Evolutionary conservation across 2,113 vertebrate species (phyloP).

Genomic region (Morphnarchus princeps): DNA sequence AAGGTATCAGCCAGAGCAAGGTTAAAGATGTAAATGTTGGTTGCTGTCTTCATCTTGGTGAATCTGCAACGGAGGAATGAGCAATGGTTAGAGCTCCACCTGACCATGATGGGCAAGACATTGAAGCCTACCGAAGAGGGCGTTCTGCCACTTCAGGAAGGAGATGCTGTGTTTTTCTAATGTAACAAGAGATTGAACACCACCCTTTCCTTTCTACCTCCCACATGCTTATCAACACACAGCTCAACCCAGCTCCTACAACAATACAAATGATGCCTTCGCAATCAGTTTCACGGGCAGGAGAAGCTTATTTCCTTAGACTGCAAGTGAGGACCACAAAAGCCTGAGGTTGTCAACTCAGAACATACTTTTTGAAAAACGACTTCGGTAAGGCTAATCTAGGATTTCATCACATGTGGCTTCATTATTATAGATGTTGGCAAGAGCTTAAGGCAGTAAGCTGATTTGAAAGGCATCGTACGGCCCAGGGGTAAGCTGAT

Average conservation of each 20-base stretch:
- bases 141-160: background rate
- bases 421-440: background rate
- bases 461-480: background rate
- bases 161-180: background rate
- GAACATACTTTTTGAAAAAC: background rate
- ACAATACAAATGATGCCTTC: background rate
- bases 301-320: background rate
- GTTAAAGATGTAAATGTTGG: conserved; percentile 98
- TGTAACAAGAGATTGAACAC: background rate
- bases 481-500: background rate
- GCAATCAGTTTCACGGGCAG: background rate
- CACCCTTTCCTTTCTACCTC: background rate
- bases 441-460: background rate
- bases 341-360: background rate
- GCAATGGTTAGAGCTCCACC: background rate
- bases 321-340: background rate
- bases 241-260: background rate
- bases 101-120: background rate
- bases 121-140: background rate
- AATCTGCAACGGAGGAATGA: conserved; percentile 72
- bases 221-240: background rate
- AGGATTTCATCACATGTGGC: background rate
- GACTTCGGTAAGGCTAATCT: background rate
- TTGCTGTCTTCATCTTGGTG: conserved; percentile 99
- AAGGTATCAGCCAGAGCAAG: conserved; percentile 91